These are phyloP conservation scores for Narcine bancroftii DNA, from an alignment of 2,113 vertebrate species.

Conservation along the genomic window DNA sequence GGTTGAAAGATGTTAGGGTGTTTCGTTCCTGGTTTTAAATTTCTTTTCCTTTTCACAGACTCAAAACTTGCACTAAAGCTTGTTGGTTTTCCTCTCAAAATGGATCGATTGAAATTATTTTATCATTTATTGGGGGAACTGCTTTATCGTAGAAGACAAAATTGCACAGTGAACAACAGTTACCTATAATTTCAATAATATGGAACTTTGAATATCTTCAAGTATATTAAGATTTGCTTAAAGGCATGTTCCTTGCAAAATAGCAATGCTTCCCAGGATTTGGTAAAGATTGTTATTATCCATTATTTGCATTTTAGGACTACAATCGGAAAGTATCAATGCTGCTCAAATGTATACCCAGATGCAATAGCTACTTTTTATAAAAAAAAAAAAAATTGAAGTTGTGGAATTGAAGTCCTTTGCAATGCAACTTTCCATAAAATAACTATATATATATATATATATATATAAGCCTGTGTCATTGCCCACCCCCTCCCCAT, in stretches of 20 bases:
- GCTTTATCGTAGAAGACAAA: neutral
- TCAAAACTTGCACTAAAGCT: neutral
- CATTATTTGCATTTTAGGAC: neutral
- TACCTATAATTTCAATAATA: neutral
- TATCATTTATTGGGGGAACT: slow-evolving; percentile 10
- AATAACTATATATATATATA: neutral
- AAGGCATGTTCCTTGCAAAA: neutral
- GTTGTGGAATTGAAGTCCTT: no score
- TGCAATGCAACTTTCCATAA: neutral
- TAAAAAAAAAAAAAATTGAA: no score
- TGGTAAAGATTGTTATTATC: neutral
- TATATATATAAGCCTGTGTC: no score
- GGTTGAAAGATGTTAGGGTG: slow-evolving; percentile 58
- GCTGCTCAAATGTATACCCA: neutral
- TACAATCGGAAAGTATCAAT: neutral
- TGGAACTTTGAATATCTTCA: neutral
- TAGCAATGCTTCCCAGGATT: neutral
- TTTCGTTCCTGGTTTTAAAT: neutral
- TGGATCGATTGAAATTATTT: slow-evolving; percentile 2
- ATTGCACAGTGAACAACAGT: neutral
- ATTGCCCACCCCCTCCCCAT: no score
- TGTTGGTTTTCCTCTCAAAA: neutral
- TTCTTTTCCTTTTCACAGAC: slow-evolving; percentile 3
- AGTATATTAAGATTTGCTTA: neutral
- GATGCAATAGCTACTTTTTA: no score